Evolutionary conservation across 2,888 invertebrate genomes (phyloP).

Genomic region (Cyclophora albipunctata): DNA sequence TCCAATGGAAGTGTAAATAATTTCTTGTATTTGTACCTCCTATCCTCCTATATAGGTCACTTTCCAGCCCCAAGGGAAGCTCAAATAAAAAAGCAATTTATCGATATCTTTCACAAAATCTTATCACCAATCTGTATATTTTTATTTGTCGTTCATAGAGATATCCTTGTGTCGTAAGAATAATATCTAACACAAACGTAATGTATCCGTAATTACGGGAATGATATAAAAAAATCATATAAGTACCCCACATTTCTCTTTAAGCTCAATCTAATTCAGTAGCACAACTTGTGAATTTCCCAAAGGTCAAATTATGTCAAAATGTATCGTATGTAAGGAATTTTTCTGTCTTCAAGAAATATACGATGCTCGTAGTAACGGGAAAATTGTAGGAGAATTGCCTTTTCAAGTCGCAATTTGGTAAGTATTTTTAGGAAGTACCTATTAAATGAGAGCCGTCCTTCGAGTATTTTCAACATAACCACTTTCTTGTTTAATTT

Average conservation of each 20-base stretch:
- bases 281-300: slow-evolving; percentile 42
- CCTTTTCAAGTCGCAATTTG: slow-evolving; percentile 16
- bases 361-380: slow-evolving; percentile 21
- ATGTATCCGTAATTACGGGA: no score
- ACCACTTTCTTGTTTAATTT: not conserved
- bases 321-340: slow-evolving; percentile 25
- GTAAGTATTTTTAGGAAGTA: slow-evolving; percentile 2
- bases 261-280: slow-evolving; percentile 35
- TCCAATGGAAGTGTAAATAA: slow-evolving; percentile 5
- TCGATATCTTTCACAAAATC: no score
- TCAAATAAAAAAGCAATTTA: slow-evolving; percentile 8
- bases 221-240: no score
- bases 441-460: not conserved
- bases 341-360: slow-evolving; percentile 25
- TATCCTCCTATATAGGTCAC: no score
- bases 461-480: not conserved
- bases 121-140: no score
- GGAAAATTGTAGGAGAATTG: slow-evolving; percentile 17
- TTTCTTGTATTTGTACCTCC: not conserved
- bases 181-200: no score
- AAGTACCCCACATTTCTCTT: slow-evolving; percentile 11
- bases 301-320: slow-evolving; percentile 46
- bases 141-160: no score
- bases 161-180: no score
- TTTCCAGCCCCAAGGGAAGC: not conserved